Evolutionary conservation across 2,797 vertebrate species (phyloP).

Genomic region (Meriones psammophilus): DNA sequence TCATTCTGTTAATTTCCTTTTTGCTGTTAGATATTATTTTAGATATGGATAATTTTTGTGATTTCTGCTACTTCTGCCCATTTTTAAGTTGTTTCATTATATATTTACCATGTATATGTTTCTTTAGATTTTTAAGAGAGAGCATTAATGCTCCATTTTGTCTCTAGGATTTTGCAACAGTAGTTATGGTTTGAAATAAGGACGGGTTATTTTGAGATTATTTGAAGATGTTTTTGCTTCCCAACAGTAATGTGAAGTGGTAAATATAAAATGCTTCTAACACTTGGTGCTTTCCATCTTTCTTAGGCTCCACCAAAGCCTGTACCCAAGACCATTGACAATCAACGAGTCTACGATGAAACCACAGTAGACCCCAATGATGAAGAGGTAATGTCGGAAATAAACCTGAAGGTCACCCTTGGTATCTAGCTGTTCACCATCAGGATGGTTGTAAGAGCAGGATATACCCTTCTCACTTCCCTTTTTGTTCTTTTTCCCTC

Average conservation of each 20-base stretch:
- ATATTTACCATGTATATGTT: not conserved
- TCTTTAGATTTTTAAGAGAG: constrained; percentile 25
- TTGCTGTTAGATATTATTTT: constrained; percentile 36
- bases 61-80: not conserved
- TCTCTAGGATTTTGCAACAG: constrained; percentile 23
- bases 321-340: constrained; percentile 98
- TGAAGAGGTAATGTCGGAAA: constrained; percentile 93
- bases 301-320: constrained; percentile 96
- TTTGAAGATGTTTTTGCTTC: constrained; percentile 8
- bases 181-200: constrained; percentile 36
- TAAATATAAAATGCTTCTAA: constrained; percentile 56
- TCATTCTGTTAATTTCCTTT: not conserved
- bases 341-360: constrained; percentile 97
- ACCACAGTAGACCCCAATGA: constrained; percentile 96
- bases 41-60: constrained; percentile 14
- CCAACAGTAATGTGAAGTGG: constrained; percentile 7
- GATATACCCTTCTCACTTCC: not conserved
- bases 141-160: not conserved
- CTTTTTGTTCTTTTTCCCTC: not conserved
- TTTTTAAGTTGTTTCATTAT: constrained; percentile 55
- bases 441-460: not conserved
- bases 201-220: constrained; percentile 28
- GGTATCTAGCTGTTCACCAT: constrained; percentile 4
- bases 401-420: constrained; percentile 18
- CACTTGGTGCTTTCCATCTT: constrained; percentile 36